These are phyloP conservation scores for Paratrypauchen microcephalus DNA, from an alignment of 2,797 vertebrate species.

Conservation along the genomic window DNA sequence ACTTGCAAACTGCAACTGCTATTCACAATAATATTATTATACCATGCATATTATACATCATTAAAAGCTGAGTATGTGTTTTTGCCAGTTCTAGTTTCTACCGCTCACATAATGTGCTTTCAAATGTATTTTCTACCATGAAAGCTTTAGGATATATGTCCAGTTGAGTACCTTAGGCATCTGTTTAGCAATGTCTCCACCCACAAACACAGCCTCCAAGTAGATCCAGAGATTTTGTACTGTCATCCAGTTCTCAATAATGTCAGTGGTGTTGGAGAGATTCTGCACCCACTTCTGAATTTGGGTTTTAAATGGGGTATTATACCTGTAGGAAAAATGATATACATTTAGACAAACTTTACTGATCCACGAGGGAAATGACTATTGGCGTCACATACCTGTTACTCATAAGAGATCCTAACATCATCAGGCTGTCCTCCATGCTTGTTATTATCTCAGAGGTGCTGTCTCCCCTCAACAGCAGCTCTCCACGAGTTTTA, in stretches of 20 bases:
- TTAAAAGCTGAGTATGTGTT: neutral
- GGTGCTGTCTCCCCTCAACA: slow-evolving; percentile 89
- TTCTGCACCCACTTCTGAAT: slow-evolving; percentile 97
- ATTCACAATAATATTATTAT: neutral
- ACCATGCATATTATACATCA: neutral
- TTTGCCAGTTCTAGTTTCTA: too few relatives aligned
- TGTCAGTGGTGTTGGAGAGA: slow-evolving; percentile 90
- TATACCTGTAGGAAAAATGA: slow-evolving; percentile 80
- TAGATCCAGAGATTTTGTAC: slow-evolving; percentile 99
- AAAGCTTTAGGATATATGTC: neutral
- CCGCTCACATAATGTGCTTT: too few relatives aligned
- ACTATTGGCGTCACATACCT: slow-evolving; percentile 70
- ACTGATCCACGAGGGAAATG: too few relatives aligned
- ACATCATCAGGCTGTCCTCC: slow-evolving; percentile 95
- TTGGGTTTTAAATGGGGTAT: slow-evolving; percentile 90
- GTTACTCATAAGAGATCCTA: slow-evolving; percentile 92
- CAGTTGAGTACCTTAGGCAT: slow-evolving; percentile 88
- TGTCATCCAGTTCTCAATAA: slow-evolving; percentile 96
- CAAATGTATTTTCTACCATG: neutral
- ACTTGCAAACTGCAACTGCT: neutral
- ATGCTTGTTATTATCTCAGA: slow-evolving; percentile 88
- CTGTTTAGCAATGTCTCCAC: slow-evolving; percentile 96
- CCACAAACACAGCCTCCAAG: slow-evolving; percentile 95
- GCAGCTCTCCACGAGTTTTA: slow-evolving; percentile 91
- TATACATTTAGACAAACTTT: too few relatives aligned